Percentiles rank a stretch among this genome's conserved stretches.
These are phyloP conservation scores for Drosophila ochracea DNA, from an alignment of 2,888 invertebrate species.

Conservation along the genomic window DNA sequence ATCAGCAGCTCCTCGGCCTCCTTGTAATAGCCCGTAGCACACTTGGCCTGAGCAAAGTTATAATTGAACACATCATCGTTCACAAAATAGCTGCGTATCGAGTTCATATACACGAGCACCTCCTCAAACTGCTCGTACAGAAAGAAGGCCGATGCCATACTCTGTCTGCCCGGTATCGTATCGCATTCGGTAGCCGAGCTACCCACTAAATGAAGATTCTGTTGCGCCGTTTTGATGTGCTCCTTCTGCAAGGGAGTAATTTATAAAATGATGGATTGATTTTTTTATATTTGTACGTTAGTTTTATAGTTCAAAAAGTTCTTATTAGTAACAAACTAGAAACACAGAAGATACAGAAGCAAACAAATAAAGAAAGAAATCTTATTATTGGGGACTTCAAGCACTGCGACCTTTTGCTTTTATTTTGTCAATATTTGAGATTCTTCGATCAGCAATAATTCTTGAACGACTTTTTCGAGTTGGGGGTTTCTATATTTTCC, in stretches of 20 bases:
- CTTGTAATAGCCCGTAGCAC: slow-evolving; percentile 95
- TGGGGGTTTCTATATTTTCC: neutral
- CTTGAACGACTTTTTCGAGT: neutral
- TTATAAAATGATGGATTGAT: too few relatives aligned
- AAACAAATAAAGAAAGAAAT: neutral
- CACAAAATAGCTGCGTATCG: slow-evolving; percentile 97
- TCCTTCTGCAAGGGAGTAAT: slow-evolving; percentile 90
- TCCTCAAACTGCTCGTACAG: slow-evolving; percentile 97
- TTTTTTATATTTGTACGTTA: too few relatives aligned
- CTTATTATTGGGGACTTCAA: too few relatives aligned
- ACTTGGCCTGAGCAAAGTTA: slow-evolving; percentile 95
- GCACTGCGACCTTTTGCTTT: too few relatives aligned
- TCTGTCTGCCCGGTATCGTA: slow-evolving; percentile 98
- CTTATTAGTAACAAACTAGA: neutral
- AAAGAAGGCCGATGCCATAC: slow-evolving; percentile 99
- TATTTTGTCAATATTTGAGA: too few relatives aligned
- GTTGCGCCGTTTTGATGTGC: slow-evolving; percentile 97
- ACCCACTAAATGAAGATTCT: slow-evolving; percentile 98
- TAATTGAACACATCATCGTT: slow-evolving; percentile 95
- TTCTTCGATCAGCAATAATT: too few relatives aligned
- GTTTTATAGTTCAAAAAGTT: neutral
- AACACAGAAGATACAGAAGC: neutral
- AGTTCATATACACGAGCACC: slow-evolving; percentile 97
- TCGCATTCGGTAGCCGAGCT: slow-evolving; percentile 98
- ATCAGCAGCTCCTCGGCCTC: slow-evolving; percentile 97